Evolutionary conservation across 1,140 invertebrate genomes (phyloP).

Genomic region (Apis laboriosa): DNA sequence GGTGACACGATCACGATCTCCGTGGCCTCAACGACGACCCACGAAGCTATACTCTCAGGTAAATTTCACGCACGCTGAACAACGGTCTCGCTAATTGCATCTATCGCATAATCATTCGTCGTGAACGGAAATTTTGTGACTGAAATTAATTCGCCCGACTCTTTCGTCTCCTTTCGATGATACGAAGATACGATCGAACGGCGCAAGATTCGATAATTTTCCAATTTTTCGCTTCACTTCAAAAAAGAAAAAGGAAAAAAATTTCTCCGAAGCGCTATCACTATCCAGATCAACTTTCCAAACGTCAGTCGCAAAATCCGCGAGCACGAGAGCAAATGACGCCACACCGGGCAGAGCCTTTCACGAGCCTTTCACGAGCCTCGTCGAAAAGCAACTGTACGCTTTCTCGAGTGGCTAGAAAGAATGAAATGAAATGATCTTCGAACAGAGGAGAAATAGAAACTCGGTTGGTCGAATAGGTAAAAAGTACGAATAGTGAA

Average conservation of each 20-base stretch:
- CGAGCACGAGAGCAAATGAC: conserved; percentile 7
- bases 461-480: too few relatives aligned
- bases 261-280: too few relatives aligned
- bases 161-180: too few relatives aligned
- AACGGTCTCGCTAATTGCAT: conserved; percentile 12
- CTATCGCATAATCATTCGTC: conserved; percentile 8
- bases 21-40: conserved; percentile 83
- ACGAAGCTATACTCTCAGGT: conserved; percentile 85
- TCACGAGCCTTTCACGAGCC: conserved; percentile 1
- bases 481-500: not conserved
- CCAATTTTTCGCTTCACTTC: too few relatives aligned
- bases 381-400: not conserved
- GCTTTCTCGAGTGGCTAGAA: conserved; percentile 17
- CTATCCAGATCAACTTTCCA: not conserved
- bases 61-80: conserved; percentile 59
- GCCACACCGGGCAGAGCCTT: conserved; percentile 28
- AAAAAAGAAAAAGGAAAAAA: too few relatives aligned
- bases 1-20: conserved; percentile 85
- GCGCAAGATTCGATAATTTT: too few relatives aligned
- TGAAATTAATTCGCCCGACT: not conserved
- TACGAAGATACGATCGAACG: too few relatives aligned
- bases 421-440: too few relatives aligned
- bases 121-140: not conserved
- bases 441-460: not conserved
- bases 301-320: not conserved